Conservation (phyloP, 2,888 invertebrate species). For the Brachycybe producta region DNA sequence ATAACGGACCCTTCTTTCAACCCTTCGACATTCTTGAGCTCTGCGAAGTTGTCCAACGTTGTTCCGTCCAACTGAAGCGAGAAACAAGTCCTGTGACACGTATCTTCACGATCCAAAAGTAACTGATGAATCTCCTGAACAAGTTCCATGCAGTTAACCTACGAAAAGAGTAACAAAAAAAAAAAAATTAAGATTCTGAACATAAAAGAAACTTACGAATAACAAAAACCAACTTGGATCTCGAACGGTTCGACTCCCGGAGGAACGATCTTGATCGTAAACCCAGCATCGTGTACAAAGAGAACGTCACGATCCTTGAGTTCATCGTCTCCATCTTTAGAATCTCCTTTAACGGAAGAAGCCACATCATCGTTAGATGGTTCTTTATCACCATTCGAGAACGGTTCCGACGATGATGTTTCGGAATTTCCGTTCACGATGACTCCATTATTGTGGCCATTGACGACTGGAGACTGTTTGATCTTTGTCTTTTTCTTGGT, state of each 20-base stretch:
- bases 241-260: slow-evolving; percentile 85
- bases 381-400: too few species aligned
- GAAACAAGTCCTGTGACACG: slow-evolving; percentile 96
- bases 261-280: slow-evolving; percentile 84
- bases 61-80: slow-evolving; percentile 86
- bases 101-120: slow-evolving; percentile 95
- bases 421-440: neutral
- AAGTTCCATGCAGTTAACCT: slow-evolving; percentile 93
- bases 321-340: too few species aligned
- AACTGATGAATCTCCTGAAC: slow-evolving; percentile 96
- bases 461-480: neutral
- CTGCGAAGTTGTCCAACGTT: slow-evolving; percentile 93
- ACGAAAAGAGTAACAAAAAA: slow-evolving; percentile 12
- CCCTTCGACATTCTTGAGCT: slow-evolving; percentile 89
- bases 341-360: neutral
- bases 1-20: slow-evolving; percentile 87
- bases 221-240: slow-evolving; percentile 54
- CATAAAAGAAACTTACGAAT: neutral
- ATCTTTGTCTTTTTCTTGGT: too few species aligned
- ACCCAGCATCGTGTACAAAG: slow-evolving; percentile 75
- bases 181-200: neutral
- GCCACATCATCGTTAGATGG: neutral
- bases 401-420: too few species aligned
- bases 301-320: slow-evolving; percentile 7
- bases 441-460: neutral